A percentile compares a stretch with the other conserved stretches of the same genome.
These are phyloP conservation scores for Smutsia gigantea DNA, from an alignment of 2,797 vertebrate genomes.

Conservation along the genomic window DNA sequence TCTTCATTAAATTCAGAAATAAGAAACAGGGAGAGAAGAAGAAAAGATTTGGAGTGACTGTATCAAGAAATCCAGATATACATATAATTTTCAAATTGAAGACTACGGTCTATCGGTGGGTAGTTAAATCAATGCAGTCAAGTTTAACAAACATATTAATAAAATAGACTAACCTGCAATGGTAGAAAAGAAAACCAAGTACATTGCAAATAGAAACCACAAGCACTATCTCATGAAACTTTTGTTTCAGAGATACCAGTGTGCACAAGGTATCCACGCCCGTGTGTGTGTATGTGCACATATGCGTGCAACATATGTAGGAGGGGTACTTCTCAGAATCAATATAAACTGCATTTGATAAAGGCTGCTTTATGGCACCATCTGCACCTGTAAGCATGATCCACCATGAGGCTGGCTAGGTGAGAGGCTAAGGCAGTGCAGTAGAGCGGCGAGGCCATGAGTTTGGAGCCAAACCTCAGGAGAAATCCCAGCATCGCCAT, in stretches of 20 bases:
- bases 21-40: neutral
- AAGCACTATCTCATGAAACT: neutral
- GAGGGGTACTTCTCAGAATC: neutral
- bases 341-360: neutral
- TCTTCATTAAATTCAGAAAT: neutral
- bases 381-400: neutral
- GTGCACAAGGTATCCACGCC: accelerated
- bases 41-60: neutral
- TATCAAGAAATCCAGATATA: neutral
- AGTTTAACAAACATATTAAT: neutral
- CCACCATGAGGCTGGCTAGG: accelerated
- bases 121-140: neutral
- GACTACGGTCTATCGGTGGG: neutral
- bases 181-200: neutral
- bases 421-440: accelerated
- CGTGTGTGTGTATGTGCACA: too few relatives aligned
- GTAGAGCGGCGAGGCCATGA: neutral
- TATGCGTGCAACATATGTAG: accelerated
- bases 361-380: neutral
- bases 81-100: neutral
- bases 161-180: neutral
- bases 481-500: neutral
- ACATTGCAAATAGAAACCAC: neutral
- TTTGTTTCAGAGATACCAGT: neutral
- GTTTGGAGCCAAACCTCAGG: neutral